Evolutionary conservation across 2,113 vertebrate genomes (phyloP).

Genomic region (Tachysurus vachellii): DNA sequence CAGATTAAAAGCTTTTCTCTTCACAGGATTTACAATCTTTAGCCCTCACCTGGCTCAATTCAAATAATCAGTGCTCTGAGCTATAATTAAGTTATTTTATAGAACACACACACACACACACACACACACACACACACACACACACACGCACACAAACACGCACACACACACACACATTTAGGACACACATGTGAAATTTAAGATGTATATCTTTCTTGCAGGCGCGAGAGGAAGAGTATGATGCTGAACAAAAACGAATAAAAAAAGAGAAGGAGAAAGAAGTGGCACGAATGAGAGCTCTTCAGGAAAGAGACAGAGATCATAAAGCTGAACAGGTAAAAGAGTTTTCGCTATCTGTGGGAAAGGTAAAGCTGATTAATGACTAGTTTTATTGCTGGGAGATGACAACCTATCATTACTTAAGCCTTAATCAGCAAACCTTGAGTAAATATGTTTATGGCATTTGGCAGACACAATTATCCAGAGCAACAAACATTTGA

Average conservation of each 20-base stretch:
- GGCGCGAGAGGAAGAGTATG: conserved; percentile 79
- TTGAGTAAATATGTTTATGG: too few species aligned
- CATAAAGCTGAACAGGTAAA: conserved; percentile 82
- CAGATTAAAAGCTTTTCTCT: background rate
- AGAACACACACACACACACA: background rate
- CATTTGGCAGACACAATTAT: too few species aligned
- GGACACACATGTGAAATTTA: background rate
- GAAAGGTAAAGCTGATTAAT: background rate
- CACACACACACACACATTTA: background rate
- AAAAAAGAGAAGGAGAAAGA: conserved; percentile 85
- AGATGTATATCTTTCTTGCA: conserved; percentile 54
- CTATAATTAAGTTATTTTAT: background rate
- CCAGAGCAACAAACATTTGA: too few species aligned
- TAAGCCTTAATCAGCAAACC: too few species aligned
- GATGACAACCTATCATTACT: background rate
- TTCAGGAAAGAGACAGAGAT: conserved; percentile 81
- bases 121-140: background rate
- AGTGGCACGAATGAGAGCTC: conserved; percentile 73
- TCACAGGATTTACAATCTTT: background rate
- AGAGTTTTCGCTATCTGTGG: too few species aligned
- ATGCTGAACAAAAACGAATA: conserved; percentile 79
- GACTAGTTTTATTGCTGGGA: background rate
- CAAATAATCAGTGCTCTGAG: background rate
- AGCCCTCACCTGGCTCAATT: background rate
- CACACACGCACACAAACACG: background rate